Evolutionary conservation across 2,888 invertebrate genomes (phyloP).

Genomic region (Uropetala carovei): DNA sequence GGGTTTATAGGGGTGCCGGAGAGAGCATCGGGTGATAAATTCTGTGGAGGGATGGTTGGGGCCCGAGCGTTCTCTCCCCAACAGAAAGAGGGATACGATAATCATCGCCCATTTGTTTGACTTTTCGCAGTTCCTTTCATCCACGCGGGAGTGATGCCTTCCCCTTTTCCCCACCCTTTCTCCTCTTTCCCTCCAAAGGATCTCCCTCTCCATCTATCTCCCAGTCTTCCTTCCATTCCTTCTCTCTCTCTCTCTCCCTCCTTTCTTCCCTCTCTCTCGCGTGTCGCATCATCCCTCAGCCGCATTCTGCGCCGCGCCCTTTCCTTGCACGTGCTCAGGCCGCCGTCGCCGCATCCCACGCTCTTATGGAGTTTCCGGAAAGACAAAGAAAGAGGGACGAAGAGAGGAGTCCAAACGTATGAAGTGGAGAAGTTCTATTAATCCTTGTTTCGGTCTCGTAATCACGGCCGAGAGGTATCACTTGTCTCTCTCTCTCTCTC

Average conservation of each 20-base stretch:
- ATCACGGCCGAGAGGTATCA: slow-evolving; percentile 20
- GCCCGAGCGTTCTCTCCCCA: background rate
- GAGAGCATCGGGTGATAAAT: slow-evolving; percentile 22
- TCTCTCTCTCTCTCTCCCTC: background rate
- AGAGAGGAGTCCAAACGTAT: background rate
- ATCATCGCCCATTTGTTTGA: slow-evolving; percentile 54
- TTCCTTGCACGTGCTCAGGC: background rate
- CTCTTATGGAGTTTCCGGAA: background rate
- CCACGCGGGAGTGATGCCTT: slow-evolving; percentile 29
- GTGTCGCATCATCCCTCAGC: background rate
- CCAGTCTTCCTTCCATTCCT: background rate
- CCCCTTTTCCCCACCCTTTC: background rate
- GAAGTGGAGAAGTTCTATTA: background rate
- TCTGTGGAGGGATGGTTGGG: background rate
- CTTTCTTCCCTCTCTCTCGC: background rate
- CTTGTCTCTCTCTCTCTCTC: too few species aligned
- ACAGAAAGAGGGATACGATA: slow-evolving; percentile 38
- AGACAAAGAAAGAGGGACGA: background rate
- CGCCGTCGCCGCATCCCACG: background rate
- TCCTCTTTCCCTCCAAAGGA: too few species aligned
- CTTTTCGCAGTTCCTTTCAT: slow-evolving; percentile 57
- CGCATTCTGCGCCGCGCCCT: background rate
- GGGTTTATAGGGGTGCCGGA: background rate
- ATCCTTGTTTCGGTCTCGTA: slow-evolving; percentile 40
- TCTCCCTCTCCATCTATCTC: background rate